Conservation (phyloP, 2,113 vertebrate genomes). For the Leiothrix lutea region DNA sequence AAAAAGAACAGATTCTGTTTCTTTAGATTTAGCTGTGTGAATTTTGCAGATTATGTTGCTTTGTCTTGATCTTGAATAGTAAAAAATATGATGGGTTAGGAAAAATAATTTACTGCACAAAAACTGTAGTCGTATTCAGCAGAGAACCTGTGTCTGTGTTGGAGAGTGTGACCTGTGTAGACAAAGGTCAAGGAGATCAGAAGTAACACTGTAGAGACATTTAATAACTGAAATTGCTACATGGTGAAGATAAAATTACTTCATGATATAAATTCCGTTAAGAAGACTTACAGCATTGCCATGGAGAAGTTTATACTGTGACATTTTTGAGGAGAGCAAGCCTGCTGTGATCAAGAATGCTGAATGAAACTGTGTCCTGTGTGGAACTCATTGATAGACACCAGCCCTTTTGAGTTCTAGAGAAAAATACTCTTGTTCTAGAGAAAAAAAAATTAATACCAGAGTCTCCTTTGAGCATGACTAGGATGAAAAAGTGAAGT, state of each 20-base stretch:
- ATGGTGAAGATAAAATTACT: not conserved
- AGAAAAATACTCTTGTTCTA: not conserved
- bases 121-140: not conserved
- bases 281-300: not conserved
- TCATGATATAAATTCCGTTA: not conserved
- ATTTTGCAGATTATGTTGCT: not conserved
- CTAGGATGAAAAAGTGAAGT: slow-evolving; percentile 12
- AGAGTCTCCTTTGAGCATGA: not conserved
- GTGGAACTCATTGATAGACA: not conserved
- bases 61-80: not conserved
- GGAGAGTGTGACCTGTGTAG: not conserved
- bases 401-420: not conserved
- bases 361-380: not conserved
- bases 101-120: not conserved
- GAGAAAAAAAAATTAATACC: not conserved
- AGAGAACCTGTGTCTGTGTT: not conserved
- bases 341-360: not conserved
- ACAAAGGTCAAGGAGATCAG: not conserved
- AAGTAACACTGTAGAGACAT: not conserved
- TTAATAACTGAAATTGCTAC: not conserved
- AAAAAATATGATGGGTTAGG: not conserved
- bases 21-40: not conserved
- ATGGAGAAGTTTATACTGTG: not conserved
- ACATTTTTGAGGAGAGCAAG: not conserved
- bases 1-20: not conserved